phyloP scores from a whole-genome alignment of 2,113 vertebrate species.

The Trematocara unimaculatum region DNA sequence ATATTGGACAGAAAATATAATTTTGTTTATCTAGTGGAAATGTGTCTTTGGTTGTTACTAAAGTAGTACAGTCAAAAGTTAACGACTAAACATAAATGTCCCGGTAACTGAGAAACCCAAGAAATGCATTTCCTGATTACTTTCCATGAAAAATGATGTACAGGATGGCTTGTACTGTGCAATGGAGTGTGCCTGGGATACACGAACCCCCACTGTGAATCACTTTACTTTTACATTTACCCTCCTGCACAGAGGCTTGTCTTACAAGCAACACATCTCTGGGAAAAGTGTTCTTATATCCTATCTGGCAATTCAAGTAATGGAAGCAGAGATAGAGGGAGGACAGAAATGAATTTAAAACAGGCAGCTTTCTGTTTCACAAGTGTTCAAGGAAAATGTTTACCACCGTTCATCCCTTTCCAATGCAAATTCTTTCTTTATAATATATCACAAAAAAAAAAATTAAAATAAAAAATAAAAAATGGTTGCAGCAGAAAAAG shows the following conservation, averaged over 20 bases:
- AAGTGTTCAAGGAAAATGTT: background rate
- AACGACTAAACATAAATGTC: background rate
- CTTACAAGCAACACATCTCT: background rate
- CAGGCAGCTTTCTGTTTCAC: background rate
- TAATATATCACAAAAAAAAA: background rate
- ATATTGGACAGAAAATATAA: background rate
- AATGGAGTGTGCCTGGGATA: background rate
- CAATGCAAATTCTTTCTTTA: background rate
- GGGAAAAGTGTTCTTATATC: background rate
- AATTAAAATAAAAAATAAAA: too few species aligned
- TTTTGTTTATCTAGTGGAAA: background rate
- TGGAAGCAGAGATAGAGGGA: background rate
- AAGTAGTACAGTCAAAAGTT: background rate
- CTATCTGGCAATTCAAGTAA: constrained; percentile 4
- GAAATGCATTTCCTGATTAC: background rate
- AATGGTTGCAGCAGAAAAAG: too few species aligned
- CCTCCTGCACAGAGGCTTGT: background rate
- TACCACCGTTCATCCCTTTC: background rate
- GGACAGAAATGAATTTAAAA: background rate
- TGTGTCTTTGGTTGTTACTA: background rate
- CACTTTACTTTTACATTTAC: background rate
- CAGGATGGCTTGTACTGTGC: background rate
- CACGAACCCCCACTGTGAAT: background rate
- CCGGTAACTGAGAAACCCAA: background rate
- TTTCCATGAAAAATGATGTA: background rate